Percentiles rank a stretch among this genome's conserved stretches.
phyloP scores from a whole-genome alignment of 2,888 invertebrate species.

The Lathronympha strigana region DNA sequence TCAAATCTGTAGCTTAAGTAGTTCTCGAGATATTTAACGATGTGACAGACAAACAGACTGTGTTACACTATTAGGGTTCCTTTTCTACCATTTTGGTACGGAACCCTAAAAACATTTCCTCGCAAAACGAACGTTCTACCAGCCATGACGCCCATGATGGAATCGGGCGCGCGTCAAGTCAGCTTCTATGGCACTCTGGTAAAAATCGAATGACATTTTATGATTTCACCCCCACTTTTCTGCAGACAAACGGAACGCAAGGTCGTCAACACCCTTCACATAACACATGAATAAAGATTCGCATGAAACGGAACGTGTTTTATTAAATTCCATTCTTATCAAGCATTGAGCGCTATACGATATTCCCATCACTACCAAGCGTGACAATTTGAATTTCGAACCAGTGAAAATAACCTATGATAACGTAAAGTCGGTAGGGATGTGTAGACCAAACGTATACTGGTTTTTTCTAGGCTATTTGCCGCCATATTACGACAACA shows the following conservation, averaged over 20 bases:
- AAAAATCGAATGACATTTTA: neutral
- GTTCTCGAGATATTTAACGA: no score
- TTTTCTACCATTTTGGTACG: no score
- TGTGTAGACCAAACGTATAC: neutral
- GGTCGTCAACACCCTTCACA: constrained; percentile 9
- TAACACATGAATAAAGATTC: constrained; percentile 24
- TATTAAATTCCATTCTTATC: constrained; percentile 39
- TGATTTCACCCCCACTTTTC: neutral
- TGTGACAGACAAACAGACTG: no score
- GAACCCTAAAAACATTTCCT: no score
- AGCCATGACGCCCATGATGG: no score
- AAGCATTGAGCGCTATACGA: constrained; percentile 15
- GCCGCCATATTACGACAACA: neutral
- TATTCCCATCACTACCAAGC: neutral
- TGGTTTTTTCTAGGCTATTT: neutral
- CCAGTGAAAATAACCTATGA: neutral
- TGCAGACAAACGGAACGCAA: constrained; percentile 11
- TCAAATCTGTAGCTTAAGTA: no score
- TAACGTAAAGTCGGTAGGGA: neutral
- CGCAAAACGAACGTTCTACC: no score
- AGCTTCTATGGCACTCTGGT: no score
- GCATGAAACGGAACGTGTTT: constrained; percentile 26
- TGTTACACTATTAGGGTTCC: no score
- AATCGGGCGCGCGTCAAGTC: no score
- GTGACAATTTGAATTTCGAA: neutral